Evolutionary conservation across 2,888 invertebrate species (phyloP), one percentile per base, ranked within the genome.

Genomic region (Pammene fasciana): DNA sequence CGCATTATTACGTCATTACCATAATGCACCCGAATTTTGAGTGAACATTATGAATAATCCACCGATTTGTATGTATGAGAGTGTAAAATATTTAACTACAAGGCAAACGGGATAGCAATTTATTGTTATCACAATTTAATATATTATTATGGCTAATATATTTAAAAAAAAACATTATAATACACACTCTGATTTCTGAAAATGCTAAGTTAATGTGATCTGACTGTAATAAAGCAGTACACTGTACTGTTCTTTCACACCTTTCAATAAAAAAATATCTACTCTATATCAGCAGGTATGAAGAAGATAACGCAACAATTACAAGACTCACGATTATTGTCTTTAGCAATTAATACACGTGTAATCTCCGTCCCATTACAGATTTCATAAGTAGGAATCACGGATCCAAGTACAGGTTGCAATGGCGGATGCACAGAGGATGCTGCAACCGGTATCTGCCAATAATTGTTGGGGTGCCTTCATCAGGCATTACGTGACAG

Each of bases 1-100:
- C 82, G 82, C 84, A 86, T 89, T 89, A 87, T 88, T 86, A 88
- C 86, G 77, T 82, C 83, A 89, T 90, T 90, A 89, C 79, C 88
- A 87, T 89, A 89, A 89, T 89, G 88, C 85, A 87, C 87, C 82
- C 78, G 79, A 83, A 81, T 82, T 85, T 85, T 71, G 70, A 72
- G 68, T 71, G 76, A 77, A 75, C 74, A 73, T 77, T 83, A 82
- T 82, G 84, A 81, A 85, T 87, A 87, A 87, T 84, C 80, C 72
- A 73, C 74, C 79, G 71, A 83, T 85, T 85, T 83, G 75, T 75
- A 68, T 70, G 71, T 68, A 74, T 71, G 71, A 72, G 71, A 48
- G 56, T 18, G 56, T 18, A 61, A 68, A 60, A 68, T 71, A 65
- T 65, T 54, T 72, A n/a, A n/a, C n/a, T n/a, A 67, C 67, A 72